Conservation (phyloP, 1,140 invertebrate genomes). For the Drosophila suzukii region DNA sequence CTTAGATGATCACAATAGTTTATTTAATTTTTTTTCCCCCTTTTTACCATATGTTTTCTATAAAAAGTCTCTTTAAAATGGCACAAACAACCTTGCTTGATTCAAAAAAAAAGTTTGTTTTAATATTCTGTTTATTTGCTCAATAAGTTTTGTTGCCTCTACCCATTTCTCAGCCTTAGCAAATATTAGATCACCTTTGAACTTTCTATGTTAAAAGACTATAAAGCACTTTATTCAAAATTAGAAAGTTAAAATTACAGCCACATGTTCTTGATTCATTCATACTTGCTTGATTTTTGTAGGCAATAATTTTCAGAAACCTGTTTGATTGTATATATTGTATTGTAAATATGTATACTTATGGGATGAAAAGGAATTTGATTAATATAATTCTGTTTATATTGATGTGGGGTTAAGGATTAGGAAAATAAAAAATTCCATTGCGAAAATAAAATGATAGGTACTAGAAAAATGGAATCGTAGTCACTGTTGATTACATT, state of each 20-base stretch:
- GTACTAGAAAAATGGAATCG: background rate
- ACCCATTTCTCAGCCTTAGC: background rate
- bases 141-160: background rate
- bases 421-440: background rate
- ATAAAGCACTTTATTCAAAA: background rate
- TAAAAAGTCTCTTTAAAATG: background rate
- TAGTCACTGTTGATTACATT: background rate
- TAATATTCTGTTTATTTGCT: conserved; percentile 6
- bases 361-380: background rate
- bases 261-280: conserved; percentile 3
- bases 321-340: background rate
- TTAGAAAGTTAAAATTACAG: background rate
- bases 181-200: conserved; percentile 2
- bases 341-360: background rate
- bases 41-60: conserved; percentile 7
- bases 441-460: background rate
- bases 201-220: background rate
- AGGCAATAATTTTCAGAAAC: conserved; percentile 7
- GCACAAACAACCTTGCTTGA: background rate
- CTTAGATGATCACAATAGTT: background rate
- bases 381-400: background rate
- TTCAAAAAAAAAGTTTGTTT: background rate
- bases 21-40: too few species aligned
- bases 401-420: background rate
- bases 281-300: background rate